A percentile compares a stretch with the other conserved stretches of the same genome.
Conservation (phyloP, 2,797 vertebrate species). For the Micrastur ruficollis region DNA sequence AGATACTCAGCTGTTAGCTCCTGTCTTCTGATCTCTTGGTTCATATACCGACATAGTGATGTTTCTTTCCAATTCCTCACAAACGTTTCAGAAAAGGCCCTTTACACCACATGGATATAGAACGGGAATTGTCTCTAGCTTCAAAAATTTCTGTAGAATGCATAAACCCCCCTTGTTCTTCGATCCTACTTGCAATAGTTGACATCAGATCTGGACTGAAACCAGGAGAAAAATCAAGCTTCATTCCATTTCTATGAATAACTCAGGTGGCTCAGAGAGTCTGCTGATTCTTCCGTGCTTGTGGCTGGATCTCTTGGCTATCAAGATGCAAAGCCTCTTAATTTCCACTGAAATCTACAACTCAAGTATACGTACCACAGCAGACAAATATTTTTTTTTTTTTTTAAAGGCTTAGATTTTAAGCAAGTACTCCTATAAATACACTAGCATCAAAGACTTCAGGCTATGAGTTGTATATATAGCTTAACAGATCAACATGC, state of each 20-base stretch:
- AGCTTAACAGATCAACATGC: not conserved
- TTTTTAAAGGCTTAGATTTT: not conserved
- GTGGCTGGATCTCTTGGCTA: not conserved
- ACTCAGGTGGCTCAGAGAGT: not conserved
- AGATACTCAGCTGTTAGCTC: not conserved
- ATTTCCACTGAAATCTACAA: not conserved
- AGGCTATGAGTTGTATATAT: not conserved
- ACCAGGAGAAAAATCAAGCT: not conserved
- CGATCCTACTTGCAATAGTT: not conserved
- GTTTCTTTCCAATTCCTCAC: not conserved
- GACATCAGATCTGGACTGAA: not conserved
- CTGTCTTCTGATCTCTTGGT: not conserved
- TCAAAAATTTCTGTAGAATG: not conserved
- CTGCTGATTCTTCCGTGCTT: not conserved
- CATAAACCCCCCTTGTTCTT: not conserved
- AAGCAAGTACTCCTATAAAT: not conserved
- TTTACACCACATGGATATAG: fast-evolving
- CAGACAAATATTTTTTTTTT: not conserved
- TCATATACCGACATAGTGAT: not conserved
- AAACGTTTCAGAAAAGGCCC: not conserved
- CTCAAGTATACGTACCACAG: not conserved
- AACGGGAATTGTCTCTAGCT: not conserved
- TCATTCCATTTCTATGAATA: not conserved
- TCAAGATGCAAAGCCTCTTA: not conserved
- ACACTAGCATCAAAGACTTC: not conserved